Evolutionary conservation across 1,140 invertebrate species (phyloP).

Genomic region (Brachionus sp.): DNA sequence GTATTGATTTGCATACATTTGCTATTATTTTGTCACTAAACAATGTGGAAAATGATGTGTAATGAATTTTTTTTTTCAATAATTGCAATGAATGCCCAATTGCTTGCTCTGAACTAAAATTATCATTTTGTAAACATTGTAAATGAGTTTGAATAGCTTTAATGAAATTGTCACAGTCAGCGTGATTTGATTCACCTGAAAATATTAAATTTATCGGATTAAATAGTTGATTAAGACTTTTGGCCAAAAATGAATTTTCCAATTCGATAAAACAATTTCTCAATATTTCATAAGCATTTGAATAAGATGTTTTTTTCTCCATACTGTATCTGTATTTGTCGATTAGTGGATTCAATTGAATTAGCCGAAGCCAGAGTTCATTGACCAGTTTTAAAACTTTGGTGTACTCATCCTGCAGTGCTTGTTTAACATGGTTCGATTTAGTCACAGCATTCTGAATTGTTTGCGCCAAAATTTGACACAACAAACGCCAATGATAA

Average conservation of each 20-base stretch:
- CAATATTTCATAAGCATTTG: constrained; percentile 50
- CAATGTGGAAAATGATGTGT: background rate
- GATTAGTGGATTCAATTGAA: constrained; percentile 53
- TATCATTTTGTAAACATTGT: background rate
- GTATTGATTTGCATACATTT: constrained; percentile 66
- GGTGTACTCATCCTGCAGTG: constrained; percentile 81
- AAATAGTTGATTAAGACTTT: constrained; percentile 74
- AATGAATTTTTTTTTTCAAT: background rate
- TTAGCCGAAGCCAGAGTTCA: constrained; percentile 66
- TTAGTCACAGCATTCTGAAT: constrained; percentile 64
- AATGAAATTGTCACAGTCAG: background rate
- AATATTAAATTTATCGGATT: constrained; percentile 82
- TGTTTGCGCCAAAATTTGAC: constrained; percentile 59
- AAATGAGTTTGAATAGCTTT: constrained; percentile 14
- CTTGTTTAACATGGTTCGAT: constrained; percentile 74
- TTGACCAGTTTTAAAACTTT: constrained; percentile 71
- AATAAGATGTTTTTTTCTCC: constrained; percentile 48
- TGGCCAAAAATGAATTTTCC: constrained; percentile 80
- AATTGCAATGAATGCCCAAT: background rate
- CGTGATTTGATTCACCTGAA: constrained; percentile 51
- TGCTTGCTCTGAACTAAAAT: background rate
- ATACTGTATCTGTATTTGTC: constrained; percentile 19
- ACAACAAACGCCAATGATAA: constrained; percentile 14
- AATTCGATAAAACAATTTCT: constrained; percentile 65
- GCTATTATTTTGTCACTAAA: constrained; percentile 30